Evolutionary conservation across 2,888 invertebrate species (phyloP).

Genomic region (Rutpela maculata): DNA sequence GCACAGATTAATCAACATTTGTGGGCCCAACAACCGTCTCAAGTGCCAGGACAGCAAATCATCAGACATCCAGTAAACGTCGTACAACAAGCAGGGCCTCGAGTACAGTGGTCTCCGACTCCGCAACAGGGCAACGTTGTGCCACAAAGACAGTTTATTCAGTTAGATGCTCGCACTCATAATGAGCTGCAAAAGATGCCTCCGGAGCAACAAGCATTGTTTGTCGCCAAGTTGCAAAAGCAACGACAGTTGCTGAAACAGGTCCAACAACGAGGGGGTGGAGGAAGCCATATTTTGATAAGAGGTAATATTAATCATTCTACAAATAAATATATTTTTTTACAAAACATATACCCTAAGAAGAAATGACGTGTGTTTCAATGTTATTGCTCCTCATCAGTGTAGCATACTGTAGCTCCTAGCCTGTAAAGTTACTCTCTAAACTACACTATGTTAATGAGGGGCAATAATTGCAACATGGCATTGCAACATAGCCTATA

Average conservation of each 20-base stretch:
- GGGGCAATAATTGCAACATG: too few relatives aligned
- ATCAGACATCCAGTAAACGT: conserved; percentile 75
- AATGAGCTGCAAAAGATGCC: conserved; percentile 89
- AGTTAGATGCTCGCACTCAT: conserved; percentile 88
- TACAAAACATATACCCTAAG: background rate
- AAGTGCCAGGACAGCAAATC: conserved; percentile 70
- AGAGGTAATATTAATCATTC: conserved; percentile 60
- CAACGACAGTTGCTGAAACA: conserved; percentile 77
- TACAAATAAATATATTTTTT: background rate
- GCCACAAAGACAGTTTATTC: conserved; percentile 83
- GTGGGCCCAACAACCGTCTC: conserved; percentile 63
- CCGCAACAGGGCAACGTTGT: conserved; percentile 64
- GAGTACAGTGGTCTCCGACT: conserved; percentile 67
- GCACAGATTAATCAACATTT: conserved; percentile 64
- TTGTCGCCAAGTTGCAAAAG: conserved; percentile 83
- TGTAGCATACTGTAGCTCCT: too few relatives aligned
- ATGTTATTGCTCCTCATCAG: too few relatives aligned
- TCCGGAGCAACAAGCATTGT: conserved; percentile 86
- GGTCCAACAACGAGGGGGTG: conserved; percentile 74
- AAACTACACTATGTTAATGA: too few relatives aligned
- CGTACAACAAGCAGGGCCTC: conserved; percentile 72
- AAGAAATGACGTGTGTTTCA: too few relatives aligned
- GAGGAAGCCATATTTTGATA: conserved; percentile 70
- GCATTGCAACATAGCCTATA: too few relatives aligned
- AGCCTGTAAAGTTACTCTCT: too few relatives aligned